phyloP scores from a whole-genome alignment of 2,888 invertebrate species.

The Athalia circularis region DNA sequence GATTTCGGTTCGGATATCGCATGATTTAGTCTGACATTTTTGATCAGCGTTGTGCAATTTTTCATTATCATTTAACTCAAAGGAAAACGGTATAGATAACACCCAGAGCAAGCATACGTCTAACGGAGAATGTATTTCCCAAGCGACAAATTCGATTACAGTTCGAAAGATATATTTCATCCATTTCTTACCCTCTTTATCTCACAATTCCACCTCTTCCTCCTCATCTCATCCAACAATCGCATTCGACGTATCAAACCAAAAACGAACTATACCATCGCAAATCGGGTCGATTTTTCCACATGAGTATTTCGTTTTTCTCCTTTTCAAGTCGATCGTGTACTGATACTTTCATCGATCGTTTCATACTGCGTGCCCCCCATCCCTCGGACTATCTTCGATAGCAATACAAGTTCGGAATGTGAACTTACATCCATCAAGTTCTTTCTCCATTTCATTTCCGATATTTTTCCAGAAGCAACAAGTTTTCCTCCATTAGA shows the following conservation, averaged over 20 bases:
- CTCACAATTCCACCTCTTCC: slow-evolving; percentile 27
- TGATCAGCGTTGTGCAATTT: slow-evolving; percentile 11
- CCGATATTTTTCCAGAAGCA: too few species aligned
- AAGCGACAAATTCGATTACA: slow-evolving; percentile 36
- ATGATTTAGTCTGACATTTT: slow-evolving; percentile 1
- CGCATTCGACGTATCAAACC: slow-evolving; percentile 23
- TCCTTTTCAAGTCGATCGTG: too few species aligned
- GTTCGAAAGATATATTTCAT: slow-evolving; percentile 32
- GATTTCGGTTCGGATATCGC: neutral
- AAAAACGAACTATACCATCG: slow-evolving; percentile 8
- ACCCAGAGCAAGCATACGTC: neutral
- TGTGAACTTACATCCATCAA: too few species aligned
- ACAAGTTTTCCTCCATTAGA: too few species aligned
- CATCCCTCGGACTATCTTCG: too few species aligned
- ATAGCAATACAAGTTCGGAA: too few species aligned
- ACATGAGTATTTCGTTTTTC: too few species aligned
- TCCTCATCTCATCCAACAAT: slow-evolving; percentile 15
- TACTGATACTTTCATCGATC: too few species aligned
- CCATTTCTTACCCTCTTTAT: slow-evolving; percentile 19
- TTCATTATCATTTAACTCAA: slow-evolving; percentile 21
- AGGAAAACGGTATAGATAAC: slow-evolving; percentile 6
- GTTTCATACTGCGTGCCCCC: too few species aligned
- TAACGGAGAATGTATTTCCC: slow-evolving; percentile 20
- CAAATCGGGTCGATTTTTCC: slow-evolving; percentile 26
- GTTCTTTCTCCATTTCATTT: too few species aligned